phyloP scores from a whole-genome alignment of 2,888 invertebrate species.

The Xylota sylvarum region DNA sequence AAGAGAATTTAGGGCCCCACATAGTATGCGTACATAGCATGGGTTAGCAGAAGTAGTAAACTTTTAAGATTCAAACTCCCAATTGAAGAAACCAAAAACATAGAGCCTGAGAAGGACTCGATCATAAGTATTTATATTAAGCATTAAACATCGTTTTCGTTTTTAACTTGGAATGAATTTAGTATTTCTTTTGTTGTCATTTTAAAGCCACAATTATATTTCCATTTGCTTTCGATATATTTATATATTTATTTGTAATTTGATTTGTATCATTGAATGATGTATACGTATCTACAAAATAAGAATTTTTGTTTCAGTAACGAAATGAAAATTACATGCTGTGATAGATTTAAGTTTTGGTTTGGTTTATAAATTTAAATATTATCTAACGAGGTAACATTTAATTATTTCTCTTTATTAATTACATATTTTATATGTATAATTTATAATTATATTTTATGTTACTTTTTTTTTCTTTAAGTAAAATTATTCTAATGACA shows the following conservation, averaged over 20 bases:
- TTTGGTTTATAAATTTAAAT: conserved; percentile 64
- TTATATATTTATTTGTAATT: conserved; percentile 40
- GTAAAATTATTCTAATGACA: conserved; percentile 70
- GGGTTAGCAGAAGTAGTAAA: not conserved
- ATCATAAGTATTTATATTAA: conserved; percentile 15
- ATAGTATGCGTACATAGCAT: not conserved
- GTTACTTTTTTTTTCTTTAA: conserved; percentile 44
- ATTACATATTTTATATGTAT: conserved; percentile 76
- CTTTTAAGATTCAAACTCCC: not conserved
- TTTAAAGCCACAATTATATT: conserved; percentile 72
- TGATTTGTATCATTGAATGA: conserved; percentile 48
- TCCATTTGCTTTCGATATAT: conserved; percentile 30
- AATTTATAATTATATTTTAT: conserved; percentile 56
- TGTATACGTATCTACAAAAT: conserved; percentile 60
- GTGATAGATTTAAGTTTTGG: not conserved
- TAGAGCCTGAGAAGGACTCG: not conserved
- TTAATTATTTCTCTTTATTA: conserved; percentile 78
- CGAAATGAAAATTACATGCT: conserved; percentile 18
- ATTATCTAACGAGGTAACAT: conserved; percentile 82
- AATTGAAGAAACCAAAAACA: not conserved
- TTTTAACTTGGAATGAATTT: conserved; percentile 12
- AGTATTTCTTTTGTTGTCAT: conserved; percentile 26
- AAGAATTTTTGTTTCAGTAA: not conserved
- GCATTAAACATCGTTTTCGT: conserved; percentile 24
- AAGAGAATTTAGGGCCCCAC: not conserved